These are phyloP conservation scores for Spialia ferax DNA, from an alignment of 2,888 invertebrate genomes.

Conservation along the genomic window DNA sequence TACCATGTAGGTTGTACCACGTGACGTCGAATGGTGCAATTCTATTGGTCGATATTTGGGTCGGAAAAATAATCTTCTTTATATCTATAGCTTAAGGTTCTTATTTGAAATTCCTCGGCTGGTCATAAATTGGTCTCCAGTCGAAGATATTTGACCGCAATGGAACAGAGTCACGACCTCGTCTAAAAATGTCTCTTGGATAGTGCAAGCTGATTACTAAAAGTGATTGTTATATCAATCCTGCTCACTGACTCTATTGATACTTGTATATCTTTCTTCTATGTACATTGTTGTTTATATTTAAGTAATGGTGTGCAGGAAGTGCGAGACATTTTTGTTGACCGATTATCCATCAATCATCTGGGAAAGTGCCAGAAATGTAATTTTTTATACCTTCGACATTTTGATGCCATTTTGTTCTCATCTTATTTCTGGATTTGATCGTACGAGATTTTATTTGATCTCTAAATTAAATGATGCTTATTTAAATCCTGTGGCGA, in stretches of 20 bases:
- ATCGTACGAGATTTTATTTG: no score
- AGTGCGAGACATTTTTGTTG: conserved; percentile 9
- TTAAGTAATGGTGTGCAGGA: conserved; percentile 14
- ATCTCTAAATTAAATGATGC: no score
- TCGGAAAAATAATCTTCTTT: no score
- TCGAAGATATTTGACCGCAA: conserved; percentile 48
- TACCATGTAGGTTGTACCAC: no score
- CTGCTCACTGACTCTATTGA: conserved; percentile 17
- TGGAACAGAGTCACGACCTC: conserved; percentile 44
- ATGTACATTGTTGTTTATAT: conserved; percentile 7
- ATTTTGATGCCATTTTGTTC: not conserved
- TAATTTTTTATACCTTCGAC: not conserved
- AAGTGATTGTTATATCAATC: conserved; percentile 39
- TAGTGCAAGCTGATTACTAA: conserved; percentile 36
- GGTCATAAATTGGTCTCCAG: conserved; percentile 41
- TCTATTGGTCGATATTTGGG: no score
- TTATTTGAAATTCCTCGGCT: not conserved
- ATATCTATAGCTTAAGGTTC: not conserved
- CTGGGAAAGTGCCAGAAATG: not conserved
- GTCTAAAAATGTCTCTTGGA: conserved; percentile 43
- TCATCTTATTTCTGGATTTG: not conserved
- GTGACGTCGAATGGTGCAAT: no score
- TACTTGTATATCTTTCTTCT: conserved; percentile 11
- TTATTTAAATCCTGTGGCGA: not conserved
- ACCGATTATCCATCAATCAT: conserved; percentile 3